phyloP scores from a whole-genome alignment of 2,797 vertebrate genomes.

The Miichthys miiuy region DNA sequence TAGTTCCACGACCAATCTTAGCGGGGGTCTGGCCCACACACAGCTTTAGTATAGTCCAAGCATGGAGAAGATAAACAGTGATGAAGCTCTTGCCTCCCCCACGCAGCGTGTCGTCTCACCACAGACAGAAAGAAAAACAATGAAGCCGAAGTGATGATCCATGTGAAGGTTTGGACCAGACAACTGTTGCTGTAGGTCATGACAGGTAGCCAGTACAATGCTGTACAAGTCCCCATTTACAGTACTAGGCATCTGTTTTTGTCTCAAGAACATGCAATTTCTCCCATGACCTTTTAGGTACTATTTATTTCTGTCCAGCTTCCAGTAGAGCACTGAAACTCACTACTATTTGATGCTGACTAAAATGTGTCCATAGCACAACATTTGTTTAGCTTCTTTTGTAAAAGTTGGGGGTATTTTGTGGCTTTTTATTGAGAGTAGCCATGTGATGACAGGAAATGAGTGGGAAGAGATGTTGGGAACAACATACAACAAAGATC shows the following conservation, averaged over 20 bases:
- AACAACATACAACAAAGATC: background rate
- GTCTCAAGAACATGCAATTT: constrained; percentile 14
- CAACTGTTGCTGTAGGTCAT: constrained; percentile 54
- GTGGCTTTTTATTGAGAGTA: background rate
- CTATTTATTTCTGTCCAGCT: background rate
- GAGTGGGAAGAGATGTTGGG: background rate
- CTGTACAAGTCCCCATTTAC: constrained; percentile 6
- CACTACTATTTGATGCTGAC: background rate
- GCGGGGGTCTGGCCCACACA: constrained; percentile 80
- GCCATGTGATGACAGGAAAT: background rate
- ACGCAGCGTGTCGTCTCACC: constrained; percentile 62
- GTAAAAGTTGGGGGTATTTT: background rate
- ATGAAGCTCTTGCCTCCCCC: constrained; percentile 64
- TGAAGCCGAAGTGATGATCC: constrained; percentile 71
- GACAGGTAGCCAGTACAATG: constrained; percentile 60
- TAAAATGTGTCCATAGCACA: background rate
- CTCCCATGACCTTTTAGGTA: background rate
- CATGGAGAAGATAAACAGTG: constrained; percentile 78
- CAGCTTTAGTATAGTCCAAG: constrained; percentile 68
- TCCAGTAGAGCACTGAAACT: background rate
- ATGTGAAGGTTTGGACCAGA: constrained; percentile 65
- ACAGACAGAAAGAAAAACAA: constrained; percentile 81
- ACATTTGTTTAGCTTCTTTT: background rate
- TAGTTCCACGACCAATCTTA: constrained; percentile 55
- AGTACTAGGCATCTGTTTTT: background rate